These are phyloP conservation scores for Hyperoplus immaculatus DNA, from an alignment of 2,797 vertebrate species.

Conservation along the genomic window DNA sequence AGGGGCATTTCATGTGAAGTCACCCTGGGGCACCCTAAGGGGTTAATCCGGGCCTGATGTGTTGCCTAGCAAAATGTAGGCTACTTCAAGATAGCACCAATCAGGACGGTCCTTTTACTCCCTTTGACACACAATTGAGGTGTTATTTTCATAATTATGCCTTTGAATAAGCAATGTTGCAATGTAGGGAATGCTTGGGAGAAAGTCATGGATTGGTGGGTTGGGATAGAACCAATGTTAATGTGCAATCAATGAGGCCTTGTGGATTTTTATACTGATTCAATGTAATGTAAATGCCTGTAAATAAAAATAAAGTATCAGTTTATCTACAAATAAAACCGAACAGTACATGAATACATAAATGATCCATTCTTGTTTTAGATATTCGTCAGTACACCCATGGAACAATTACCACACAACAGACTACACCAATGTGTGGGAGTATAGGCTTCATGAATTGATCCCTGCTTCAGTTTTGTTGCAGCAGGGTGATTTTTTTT, in stretches of 20 bases:
- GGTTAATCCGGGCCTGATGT: not conserved
- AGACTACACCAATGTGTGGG: not conserved
- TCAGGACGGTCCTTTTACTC: not conserved
- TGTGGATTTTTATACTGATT: conserved; percentile 11
- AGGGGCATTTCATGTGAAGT: no score
- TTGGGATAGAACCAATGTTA: conserved; percentile 5
- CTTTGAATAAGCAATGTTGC: conserved; percentile 21
- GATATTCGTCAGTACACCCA: no score
- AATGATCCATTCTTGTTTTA: no score
- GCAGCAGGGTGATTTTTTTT: conserved; percentile 15
- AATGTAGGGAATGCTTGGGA: conserved; percentile 22
- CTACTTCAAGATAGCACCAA: not conserved
- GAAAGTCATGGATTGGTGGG: not conserved
- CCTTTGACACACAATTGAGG: not conserved
- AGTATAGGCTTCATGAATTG: not conserved
- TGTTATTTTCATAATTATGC: conserved; percentile 29
- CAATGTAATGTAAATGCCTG: not conserved
- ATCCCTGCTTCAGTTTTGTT: not conserved
- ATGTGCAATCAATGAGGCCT: not conserved
- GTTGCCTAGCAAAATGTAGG: not conserved
- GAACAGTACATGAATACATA: not conserved
- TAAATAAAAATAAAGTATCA: not conserved
- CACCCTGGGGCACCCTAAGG: no score
- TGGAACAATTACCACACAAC: not conserved
- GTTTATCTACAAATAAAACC: conserved; percentile 5